Evolutionary conservation across 2,113 vertebrate genomes (phyloP).

Genomic region (Oreotrochilus melanogaster): DNA sequence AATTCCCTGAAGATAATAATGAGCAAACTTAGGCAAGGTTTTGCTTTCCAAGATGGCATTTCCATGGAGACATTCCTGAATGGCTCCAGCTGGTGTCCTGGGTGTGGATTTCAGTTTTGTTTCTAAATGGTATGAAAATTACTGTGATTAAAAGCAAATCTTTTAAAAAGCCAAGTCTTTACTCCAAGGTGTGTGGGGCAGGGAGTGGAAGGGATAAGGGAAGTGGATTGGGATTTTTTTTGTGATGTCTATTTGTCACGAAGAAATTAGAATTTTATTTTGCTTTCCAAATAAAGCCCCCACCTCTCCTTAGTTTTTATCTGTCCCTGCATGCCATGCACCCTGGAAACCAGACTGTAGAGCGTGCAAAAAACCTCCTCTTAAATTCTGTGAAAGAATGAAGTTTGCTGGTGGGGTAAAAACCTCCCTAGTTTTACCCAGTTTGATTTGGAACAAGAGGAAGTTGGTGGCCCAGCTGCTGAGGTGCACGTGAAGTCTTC

Average conservation of each 20-base stretch:
- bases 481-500: not conserved
- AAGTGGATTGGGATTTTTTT: not conserved
- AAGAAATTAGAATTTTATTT: not conserved
- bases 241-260: not conserved
- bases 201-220: too few species aligned
- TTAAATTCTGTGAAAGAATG: not conserved
- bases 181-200: not conserved
- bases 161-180: not conserved
- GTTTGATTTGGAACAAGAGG: not conserved
- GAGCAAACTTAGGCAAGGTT: slow-evolving; percentile 1
- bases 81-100: not conserved
- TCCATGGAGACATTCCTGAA: slow-evolving; percentile 55
- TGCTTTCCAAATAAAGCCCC: not conserved
- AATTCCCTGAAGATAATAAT: not conserved
- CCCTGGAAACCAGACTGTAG: not conserved
- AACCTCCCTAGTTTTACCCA: not conserved
- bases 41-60: slow-evolving; percentile 32
- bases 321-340: not conserved
- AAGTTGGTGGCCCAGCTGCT: not conserved
- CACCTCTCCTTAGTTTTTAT: not conserved
- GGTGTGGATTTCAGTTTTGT: slow-evolving; percentile 9
- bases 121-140: slow-evolving; percentile 6
- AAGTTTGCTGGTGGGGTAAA: not conserved
- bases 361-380: not conserved
- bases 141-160: not conserved